phyloP scores from a whole-genome alignment of 2,113 vertebrate genomes.

The Danionella cerebrum region DNA sequence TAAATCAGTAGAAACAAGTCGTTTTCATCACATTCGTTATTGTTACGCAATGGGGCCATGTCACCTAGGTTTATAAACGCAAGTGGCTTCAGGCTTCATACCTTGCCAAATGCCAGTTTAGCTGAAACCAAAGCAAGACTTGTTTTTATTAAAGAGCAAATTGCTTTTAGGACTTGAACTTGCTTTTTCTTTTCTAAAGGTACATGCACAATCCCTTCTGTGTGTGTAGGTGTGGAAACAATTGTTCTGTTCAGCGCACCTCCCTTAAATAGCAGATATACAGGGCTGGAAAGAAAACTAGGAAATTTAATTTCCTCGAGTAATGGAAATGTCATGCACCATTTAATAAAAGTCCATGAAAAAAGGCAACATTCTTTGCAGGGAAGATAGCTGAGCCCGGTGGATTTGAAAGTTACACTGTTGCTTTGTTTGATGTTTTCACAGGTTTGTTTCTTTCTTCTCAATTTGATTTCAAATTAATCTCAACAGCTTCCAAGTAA shows the following conservation, averaged over 20 bases:
- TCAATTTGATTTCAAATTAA: slow-evolving; percentile 73
- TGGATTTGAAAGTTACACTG: slow-evolving; percentile 70
- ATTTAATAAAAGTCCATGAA: slow-evolving; percentile 77
- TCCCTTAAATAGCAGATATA: slow-evolving; percentile 71
- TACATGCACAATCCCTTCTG: slow-evolving; percentile 51
- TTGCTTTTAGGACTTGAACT: slow-evolving; percentile 54
- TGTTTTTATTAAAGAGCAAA: slow-evolving; percentile 56
- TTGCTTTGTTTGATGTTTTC: slow-evolving; percentile 71
- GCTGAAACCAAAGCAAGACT: slow-evolving; percentile 35
- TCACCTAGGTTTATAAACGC: slow-evolving; percentile 3
- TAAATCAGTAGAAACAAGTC: too few species aligned
- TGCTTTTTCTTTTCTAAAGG: slow-evolving; percentile 43
- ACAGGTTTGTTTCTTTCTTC: slow-evolving; percentile 66
- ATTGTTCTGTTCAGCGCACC: slow-evolving; percentile 63
- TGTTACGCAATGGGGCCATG: background rate
- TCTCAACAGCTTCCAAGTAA: slow-evolving; percentile 69
- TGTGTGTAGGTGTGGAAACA: slow-evolving; percentile 67
- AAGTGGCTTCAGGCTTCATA: slow-evolving; percentile 10
- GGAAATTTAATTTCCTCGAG: slow-evolving; percentile 78
- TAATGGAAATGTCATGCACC: slow-evolving; percentile 82
- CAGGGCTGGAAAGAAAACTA: slow-evolving; percentile 75
- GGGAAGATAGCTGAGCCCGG: slow-evolving; percentile 59
- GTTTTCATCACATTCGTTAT: too few species aligned
- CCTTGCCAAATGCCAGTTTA: slow-evolving; percentile 39
- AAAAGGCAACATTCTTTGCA: slow-evolving; percentile 60